Base-by-base conservation (phyloP, 2,797 vertebrate genomes). In the Acanthornis magna region DNA sequence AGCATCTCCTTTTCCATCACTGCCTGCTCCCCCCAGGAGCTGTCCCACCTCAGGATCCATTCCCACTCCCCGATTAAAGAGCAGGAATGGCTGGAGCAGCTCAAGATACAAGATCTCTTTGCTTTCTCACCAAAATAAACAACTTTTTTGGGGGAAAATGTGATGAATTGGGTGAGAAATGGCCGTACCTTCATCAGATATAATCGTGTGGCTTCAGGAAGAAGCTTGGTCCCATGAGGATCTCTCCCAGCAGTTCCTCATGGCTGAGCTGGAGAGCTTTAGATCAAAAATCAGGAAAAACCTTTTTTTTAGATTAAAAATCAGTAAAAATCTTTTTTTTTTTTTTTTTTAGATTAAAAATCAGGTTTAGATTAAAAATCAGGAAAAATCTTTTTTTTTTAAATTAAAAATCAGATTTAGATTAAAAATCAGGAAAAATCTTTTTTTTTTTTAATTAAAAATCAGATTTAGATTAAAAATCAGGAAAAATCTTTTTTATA, bases 161-260 rank as follows among this genome's bases (percentile, higher is more conserved):
- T 2, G 2, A 47, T 19, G 62, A 42, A 12, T 4, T 16, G 4
- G 17, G 10, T 34, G 27, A 82, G 57, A 85, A 89, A n/a, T 3
- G 2, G 7, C 7, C 11, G 10, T 15, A 25, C 11, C 10, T 67
- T 21, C 38, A 19, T 7, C 34, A 50, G 32, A 3, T 10, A 6
- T 0, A 45, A n/a, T 7, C 19, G 6, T 0, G 1, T 15, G 17
- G 30, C 51, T 54, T 63, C 22, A 14, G 6, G 11, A 23, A 63
- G 34, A 66, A 74, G 8, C 9, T 48, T 5, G 15, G 48, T 48
- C 34, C 42, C 38, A 3, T 2, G 7, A n/a, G 5, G 6, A 32
- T 20, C 29, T 57, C 34, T 40, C 72, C 42, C 4, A 42, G 1
- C 25, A 2, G 5, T 10, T 40, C 65, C 42, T 55, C 84, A 27